These are phyloP conservation scores for Macrophya annulata DNA, from an alignment of 2,888 invertebrate species.

Conservation along the genomic window DNA sequence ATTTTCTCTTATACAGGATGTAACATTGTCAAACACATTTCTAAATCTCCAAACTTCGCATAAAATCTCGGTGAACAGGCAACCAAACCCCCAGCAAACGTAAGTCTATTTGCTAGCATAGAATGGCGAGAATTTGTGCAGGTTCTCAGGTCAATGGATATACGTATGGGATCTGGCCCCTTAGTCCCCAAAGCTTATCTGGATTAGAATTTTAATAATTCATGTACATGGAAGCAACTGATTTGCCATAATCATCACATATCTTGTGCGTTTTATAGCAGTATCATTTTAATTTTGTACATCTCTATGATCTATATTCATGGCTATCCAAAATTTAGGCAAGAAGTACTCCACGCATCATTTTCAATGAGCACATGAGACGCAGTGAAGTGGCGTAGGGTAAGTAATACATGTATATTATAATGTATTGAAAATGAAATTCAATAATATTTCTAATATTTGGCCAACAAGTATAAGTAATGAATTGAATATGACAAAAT, in stretches of 20 bases:
- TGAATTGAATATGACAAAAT: background rate
- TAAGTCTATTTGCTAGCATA: slow-evolving; percentile 24
- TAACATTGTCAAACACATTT: background rate
- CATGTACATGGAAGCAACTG: background rate
- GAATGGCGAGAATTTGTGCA: background rate
- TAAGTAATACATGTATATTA: slow-evolving; percentile 31
- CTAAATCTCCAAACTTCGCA: background rate
- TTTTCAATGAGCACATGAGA: background rate
- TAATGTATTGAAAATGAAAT: background rate
- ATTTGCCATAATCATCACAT: slow-evolving; percentile 8
- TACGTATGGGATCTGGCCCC: slow-evolving; percentile 23
- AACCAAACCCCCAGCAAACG: slow-evolving; percentile 19
- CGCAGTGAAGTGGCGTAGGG: slow-evolving; percentile 9
- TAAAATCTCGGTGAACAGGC: background rate
- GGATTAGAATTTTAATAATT: background rate
- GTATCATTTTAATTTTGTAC: background rate
- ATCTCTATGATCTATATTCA: background rate
- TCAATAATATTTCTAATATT: background rate
- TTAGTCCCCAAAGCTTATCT: slow-evolving; percentile 14
- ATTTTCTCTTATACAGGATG: slow-evolving; percentile 35
- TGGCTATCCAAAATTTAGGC: slow-evolving; percentile 13
- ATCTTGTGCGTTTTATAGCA: slow-evolving; percentile 14
- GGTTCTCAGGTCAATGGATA: slow-evolving; percentile 13
- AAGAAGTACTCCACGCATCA: slow-evolving; percentile 16
- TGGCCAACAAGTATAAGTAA: background rate